Evolutionary conservation across 2,797 vertebrate genomes (phyloP).

Genomic region (Argya squamiceps): DNA sequence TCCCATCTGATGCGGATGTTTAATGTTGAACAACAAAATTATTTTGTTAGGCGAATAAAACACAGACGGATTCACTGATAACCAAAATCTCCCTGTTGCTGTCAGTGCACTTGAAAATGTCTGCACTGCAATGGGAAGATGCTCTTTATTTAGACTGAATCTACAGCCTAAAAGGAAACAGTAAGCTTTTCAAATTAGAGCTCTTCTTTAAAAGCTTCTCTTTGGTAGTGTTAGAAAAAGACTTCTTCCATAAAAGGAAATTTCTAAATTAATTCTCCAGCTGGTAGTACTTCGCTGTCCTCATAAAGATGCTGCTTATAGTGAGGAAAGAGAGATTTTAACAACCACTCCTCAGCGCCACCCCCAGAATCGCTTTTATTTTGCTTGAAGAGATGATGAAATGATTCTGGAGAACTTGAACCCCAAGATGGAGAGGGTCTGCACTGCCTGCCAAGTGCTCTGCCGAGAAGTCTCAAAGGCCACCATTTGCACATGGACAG

Average conservation of each 20-base stretch:
- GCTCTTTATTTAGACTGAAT: conserved; percentile 54
- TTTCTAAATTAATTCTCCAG: conserved; percentile 64
- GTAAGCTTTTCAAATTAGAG: conserved; percentile 59
- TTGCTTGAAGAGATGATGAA: conserved; percentile 9
- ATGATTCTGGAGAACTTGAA: background rate
- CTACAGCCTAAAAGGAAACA: conserved; percentile 43
- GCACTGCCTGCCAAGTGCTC: background rate
- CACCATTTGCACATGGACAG: background rate
- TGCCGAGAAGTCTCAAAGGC: background rate
- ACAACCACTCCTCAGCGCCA: background rate
- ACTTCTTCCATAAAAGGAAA: conserved; percentile 54
- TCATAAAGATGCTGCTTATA: conserved; percentile 52
- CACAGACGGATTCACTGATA: conserved; percentile 42
- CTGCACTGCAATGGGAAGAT: conserved; percentile 23
- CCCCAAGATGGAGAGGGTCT: background rate
- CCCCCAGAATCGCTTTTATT: background rate
- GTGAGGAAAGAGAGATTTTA: conserved; percentile 26
- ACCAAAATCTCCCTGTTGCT: conserved; percentile 25
- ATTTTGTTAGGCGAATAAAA: conserved; percentile 38
- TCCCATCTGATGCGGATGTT: background rate
- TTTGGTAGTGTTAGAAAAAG: conserved; percentile 41
- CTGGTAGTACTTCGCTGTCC: conserved; percentile 43
- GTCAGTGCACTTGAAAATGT: conserved; percentile 37
- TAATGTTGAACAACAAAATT: conserved; percentile 48
- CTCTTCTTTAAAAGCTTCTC: conserved; percentile 46